phyloP scores from a whole-genome alignment of 1,140 invertebrate genomes.

The Cryptotermes secundus region DNA sequence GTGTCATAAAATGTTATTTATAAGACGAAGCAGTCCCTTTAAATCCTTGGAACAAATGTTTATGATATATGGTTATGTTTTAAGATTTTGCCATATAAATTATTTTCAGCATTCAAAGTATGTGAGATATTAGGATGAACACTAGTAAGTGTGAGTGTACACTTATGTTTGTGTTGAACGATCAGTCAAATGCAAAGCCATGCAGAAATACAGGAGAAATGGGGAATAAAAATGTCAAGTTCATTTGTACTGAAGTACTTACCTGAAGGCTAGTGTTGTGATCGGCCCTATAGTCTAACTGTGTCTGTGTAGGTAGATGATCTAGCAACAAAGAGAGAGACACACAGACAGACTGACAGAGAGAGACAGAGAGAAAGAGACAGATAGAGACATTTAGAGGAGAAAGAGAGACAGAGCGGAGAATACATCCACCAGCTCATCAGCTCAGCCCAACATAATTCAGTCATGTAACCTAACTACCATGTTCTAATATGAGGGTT shows the following conservation, averaged over 20 bases:
- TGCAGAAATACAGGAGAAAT: not conserved
- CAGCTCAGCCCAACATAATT: conserved; percentile 2
- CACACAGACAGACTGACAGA: conserved; percentile 20
- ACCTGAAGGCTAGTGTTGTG: conserved; percentile 10
- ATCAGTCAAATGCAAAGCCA: not conserved
- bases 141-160: not conserved
- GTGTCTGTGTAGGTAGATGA: conserved; percentile 6
- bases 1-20: too few relatives aligned
- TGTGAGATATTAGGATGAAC: not conserved
- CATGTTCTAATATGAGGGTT: conserved; percentile 1
- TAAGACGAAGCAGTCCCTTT: too few relatives aligned
- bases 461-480: not conserved
- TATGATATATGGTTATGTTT: too few relatives aligned
- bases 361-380: conserved; percentile 23
- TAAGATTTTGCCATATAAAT: too few relatives aligned
- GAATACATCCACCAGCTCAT: not conserved
- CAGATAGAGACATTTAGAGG: conserved; percentile 8
- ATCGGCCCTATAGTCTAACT: conserved; percentile 7
- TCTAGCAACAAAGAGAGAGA: conserved; percentile 27
- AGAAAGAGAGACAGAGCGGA: conserved; percentile 11
- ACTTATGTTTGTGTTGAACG: not conserved
- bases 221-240: not conserved
- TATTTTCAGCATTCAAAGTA: not conserved
- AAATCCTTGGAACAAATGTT: too few relatives aligned
- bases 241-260: conserved; percentile 14